Evolutionary conservation across 2,113 vertebrate genomes (phyloP).

Genomic region (Thamnaconus septentrionalis): DNA sequence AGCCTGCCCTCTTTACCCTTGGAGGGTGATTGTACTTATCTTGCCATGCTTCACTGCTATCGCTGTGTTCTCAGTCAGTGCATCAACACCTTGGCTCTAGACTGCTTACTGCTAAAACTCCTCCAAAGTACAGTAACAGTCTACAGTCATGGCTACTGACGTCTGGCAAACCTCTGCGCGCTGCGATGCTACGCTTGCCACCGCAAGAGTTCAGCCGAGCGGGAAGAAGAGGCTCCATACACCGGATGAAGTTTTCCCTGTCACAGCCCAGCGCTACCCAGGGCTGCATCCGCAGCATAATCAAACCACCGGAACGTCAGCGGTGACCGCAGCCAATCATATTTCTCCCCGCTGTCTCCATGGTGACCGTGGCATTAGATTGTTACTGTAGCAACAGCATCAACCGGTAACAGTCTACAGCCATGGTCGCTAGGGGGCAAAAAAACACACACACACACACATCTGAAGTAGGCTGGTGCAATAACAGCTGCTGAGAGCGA

Average conservation of each 20-base stretch:
- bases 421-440: conserved; percentile 95
- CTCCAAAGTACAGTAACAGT: conserved; percentile 92
- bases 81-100: conserved; percentile 98
- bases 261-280: conserved; percentile 48
- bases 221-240: conserved; percentile 27
- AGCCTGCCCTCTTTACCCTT: conserved; percentile 16
- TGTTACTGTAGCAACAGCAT: conserved; percentile 95
- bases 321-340: conserved; percentile 77
- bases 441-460: conserved; percentile 35
- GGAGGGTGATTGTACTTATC: conserved; percentile 4
- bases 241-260: conserved; percentile 42
- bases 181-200: conserved; percentile 27
- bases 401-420: conserved; percentile 98
- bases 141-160: conserved; percentile 99
- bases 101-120: conserved; percentile 94
- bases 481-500: conserved; percentile 14
- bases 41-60: too few relatives aligned
- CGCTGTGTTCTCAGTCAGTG: conserved; percentile 71
- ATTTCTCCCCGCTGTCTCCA: conserved; percentile 74
- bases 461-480: conserved; percentile 50
- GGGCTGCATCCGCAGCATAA: conserved; percentile 60
- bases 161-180: conserved; percentile 81
- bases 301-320: conserved; percentile 61
- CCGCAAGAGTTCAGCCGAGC: conserved; percentile 36
- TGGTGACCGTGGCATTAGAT: conserved; percentile 99